Conservation (phyloP, 1,140 invertebrate genomes). For the Brachionus asplanchnoidis region DNA sequence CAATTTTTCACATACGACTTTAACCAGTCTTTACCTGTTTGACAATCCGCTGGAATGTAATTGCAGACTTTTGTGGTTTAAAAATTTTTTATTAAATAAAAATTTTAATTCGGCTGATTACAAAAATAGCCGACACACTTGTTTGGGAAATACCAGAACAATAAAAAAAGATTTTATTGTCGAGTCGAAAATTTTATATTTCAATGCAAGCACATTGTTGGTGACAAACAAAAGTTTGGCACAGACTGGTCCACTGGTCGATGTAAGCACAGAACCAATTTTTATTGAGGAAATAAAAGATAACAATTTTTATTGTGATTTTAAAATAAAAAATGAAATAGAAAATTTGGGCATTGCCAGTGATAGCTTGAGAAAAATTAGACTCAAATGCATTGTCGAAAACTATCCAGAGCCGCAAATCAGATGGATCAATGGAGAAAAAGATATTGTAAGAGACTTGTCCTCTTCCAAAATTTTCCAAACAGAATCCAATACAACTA, state of each 20-base stretch:
- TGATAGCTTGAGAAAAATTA: not conserved
- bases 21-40: not conserved
- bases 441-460: not conserved
- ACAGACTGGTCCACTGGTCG: not conserved
- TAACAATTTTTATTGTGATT: constrained; percentile 18
- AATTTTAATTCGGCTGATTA: not conserved
- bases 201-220: not conserved
- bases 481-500: not conserved
- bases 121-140: not conserved
- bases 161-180: not conserved
- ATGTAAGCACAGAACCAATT: not conserved
- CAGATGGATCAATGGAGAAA: not conserved
- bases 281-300: not conserved
- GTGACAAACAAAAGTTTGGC: not conserved
- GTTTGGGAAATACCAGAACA: not conserved
- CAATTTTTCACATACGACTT: not conserved
- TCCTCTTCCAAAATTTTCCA: not conserved
- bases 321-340: not conserved
- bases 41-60: constrained; percentile 13
- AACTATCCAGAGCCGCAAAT: not conserved
- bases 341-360: not conserved
- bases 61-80: constrained; percentile 11
- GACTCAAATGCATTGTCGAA: not conserved
- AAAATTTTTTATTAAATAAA: not conserved
- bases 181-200: not conserved